A percentile compares a stretch with the other conserved stretches of the same genome.
Conservation (phyloP, 1,140 invertebrate genomes). For the Coboldia fuscipes region DNA sequence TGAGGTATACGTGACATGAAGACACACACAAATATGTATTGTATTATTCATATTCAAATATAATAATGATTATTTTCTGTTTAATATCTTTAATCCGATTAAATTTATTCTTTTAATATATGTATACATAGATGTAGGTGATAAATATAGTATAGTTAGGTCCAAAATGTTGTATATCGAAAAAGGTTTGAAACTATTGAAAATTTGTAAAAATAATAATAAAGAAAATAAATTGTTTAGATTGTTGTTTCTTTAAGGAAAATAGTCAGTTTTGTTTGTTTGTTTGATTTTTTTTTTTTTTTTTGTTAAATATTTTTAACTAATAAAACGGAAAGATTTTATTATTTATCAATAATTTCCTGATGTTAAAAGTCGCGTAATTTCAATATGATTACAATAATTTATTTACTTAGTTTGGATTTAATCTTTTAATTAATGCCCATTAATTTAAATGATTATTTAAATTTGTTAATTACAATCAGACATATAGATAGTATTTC, state of each 20-base stretch:
- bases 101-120: slow-evolving; percentile 3
- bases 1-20: slow-evolving; percentile 23
- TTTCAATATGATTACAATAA: no score
- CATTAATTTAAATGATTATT: not conserved
- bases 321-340: no score
- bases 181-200: not conserved
- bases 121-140: not conserved
- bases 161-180: slow-evolving; percentile 3
- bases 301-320: slow-evolving; percentile 1
- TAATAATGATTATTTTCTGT: slow-evolving; percentile 3
- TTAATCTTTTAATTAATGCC: not conserved
- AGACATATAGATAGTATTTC: no score
- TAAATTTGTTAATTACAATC: not conserved
- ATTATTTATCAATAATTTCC: no score
- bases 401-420: not conserved
- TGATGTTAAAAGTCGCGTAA: no score
- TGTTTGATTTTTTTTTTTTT: slow-evolving; percentile 1
- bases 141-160: not conserved
- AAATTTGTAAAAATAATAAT: no score
- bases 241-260: no score
- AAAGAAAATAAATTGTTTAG: no score
- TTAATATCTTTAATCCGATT: not conserved
- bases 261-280: not conserved
- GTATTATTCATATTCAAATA: slow-evolving; percentile 4
- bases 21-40: slow-evolving; percentile 21